Percentiles rank a stretch among this genome's conserved stretches.
Conservation (phyloP, 2,113 vertebrate species). For the Rhinichthys klamathensis region DNA sequence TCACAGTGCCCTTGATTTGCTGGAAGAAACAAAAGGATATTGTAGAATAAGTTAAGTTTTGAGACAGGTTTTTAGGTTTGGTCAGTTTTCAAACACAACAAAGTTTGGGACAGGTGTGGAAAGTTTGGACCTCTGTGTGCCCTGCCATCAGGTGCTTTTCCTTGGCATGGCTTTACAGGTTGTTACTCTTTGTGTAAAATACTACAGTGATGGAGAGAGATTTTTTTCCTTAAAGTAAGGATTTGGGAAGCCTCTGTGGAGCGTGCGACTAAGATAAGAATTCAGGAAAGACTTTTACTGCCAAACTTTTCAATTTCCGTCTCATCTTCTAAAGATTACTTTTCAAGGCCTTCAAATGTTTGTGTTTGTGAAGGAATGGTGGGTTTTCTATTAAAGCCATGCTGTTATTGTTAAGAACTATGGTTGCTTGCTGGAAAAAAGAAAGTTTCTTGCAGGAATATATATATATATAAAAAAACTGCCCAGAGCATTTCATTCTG, state of each 20-base stretch:
- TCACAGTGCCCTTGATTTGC: slow-evolving; percentile 8
- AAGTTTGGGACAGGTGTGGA: background rate
- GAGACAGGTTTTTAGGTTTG: background rate
- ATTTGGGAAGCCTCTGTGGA: slow-evolving; percentile 3
- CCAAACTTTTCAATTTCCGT: slow-evolving; percentile 52
- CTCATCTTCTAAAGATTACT: slow-evolving; percentile 36
- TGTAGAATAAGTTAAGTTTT: background rate
- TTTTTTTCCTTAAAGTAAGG: slow-evolving; percentile 22
- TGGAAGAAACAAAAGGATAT: slow-evolving; percentile 33
- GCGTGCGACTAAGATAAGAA: slow-evolving; percentile 32
- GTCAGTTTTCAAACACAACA: background rate
- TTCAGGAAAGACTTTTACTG: slow-evolving; percentile 36
- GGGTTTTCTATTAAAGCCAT: slow-evolving; percentile 14
- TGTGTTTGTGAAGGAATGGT: slow-evolving; percentile 9
- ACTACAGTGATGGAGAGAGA: background rate
- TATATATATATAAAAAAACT: background rate
- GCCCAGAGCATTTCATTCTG: slow-evolving; percentile 16
- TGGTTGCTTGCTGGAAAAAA: slow-evolving; percentile 1
- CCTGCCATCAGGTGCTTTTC: slow-evolving; percentile 19
- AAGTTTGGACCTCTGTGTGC: background rate
- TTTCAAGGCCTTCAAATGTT: slow-evolving; percentile 22
- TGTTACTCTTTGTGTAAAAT: background rate
- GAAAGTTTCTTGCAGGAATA: background rate
- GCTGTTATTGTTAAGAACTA: slow-evolving; percentile 3
- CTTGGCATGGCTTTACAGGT: background rate